Percentiles rank a stretch among this genome's conserved stretches.
phyloP scores from a whole-genome alignment of 2,797 vertebrate genomes.

The Catostomus latipinnis region DNA sequence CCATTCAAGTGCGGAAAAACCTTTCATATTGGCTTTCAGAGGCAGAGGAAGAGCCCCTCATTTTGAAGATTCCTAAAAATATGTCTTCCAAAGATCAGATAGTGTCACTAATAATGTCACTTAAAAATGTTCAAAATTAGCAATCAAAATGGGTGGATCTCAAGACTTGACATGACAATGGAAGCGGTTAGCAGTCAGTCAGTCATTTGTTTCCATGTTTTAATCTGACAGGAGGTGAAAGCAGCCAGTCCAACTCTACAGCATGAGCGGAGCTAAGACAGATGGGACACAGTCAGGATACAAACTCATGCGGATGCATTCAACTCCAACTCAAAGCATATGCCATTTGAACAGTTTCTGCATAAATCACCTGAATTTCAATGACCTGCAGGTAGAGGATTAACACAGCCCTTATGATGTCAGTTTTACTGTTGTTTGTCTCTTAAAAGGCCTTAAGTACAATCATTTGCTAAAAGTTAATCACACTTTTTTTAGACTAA shows the following conservation, averaged over 20 bases:
- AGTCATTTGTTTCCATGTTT: constrained; percentile 38
- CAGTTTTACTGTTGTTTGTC: background rate
- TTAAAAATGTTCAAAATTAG: constrained; percentile 72
- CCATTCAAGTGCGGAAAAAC: constrained; percentile 58
- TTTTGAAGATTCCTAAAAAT: constrained; percentile 79
- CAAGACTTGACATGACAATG: constrained; percentile 50
- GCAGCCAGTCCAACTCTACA: constrained; percentile 40
- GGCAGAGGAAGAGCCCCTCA: constrained; percentile 61
- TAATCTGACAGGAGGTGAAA: constrained; percentile 47
- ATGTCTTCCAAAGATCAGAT: constrained; percentile 78
- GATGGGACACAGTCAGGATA: constrained; percentile 41
- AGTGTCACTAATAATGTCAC: constrained; percentile 71
- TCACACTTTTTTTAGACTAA: constrained; percentile 11
- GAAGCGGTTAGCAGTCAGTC: constrained; percentile 40
- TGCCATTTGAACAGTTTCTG: constrained; percentile 24
- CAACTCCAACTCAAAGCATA: constrained; percentile 39
- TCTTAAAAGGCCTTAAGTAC: constrained; percentile 3
- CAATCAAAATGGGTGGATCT: constrained; percentile 43
- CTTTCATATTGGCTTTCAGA: constrained; percentile 71
- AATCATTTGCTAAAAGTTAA: constrained; percentile 7
- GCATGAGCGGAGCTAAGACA: constrained; percentile 35
- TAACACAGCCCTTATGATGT: constrained; percentile 3
- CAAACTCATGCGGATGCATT: constrained; percentile 31
- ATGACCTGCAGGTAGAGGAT: constrained; percentile 24
- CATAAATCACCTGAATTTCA: constrained; percentile 39